phyloP scores from a whole-genome alignment of 2,888 invertebrate genomes.

The Rutpela maculata region DNA sequence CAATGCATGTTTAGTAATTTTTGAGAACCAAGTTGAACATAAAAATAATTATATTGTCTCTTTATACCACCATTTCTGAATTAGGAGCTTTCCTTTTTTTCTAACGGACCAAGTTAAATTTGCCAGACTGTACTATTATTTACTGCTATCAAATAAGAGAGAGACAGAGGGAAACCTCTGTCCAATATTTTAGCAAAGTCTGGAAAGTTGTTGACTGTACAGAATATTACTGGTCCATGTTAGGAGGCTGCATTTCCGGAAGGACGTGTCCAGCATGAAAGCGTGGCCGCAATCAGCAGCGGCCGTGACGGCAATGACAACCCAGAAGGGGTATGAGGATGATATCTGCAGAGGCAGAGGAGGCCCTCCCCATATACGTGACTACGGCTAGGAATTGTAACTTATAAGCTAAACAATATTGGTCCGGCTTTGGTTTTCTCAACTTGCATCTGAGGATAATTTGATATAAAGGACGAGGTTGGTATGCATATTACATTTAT shows the following conservation, averaged over 20 bases:
- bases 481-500: too few relatives aligned
- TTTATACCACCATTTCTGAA: too few relatives aligned
- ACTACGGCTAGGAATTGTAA: constrained; percentile 52
- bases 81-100: too few relatives aligned
- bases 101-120: too few relatives aligned
- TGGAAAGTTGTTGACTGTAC: constrained; percentile 61
- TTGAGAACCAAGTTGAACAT: too few relatives aligned
- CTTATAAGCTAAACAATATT: constrained; percentile 49
- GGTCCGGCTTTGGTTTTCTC: constrained; percentile 45
- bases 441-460: background rate
- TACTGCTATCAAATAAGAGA: background rate
- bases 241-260: constrained; percentile 63
- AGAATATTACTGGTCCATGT: constrained; percentile 65
- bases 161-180: background rate
- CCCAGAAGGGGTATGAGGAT: constrained; percentile 56
- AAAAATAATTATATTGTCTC: too few relatives aligned
- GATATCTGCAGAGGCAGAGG: constrained; percentile 62
- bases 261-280: constrained; percentile 72
- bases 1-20: too few relatives aligned
- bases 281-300: constrained; percentile 70
- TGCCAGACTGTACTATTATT: background rate
- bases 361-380: constrained; percentile 51
- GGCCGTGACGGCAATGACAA: constrained; percentile 72
- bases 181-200: constrained; percentile 52
- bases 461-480: background rate